Evolutionary conservation across 1,140 invertebrate species (phyloP).

Genomic region (Drosophila bocqueti): DNA sequence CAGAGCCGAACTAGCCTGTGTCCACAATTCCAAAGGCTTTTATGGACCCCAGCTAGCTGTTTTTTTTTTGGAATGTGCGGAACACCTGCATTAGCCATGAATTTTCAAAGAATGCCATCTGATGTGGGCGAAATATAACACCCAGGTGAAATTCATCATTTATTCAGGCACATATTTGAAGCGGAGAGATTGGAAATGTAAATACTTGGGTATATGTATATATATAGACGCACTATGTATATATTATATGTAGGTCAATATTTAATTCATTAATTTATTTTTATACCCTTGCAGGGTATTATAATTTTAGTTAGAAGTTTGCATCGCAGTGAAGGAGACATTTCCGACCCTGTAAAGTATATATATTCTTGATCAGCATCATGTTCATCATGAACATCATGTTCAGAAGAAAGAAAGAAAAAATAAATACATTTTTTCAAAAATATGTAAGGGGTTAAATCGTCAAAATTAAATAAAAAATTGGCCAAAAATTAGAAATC

Average conservation of each 20-base stretch:
- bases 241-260: background rate
- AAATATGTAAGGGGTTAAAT: too few relatives aligned
- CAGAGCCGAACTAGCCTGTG: constrained; percentile 2
- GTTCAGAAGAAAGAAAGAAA: too few relatives aligned
- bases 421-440: too few relatives aligned
- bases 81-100: constrained; percentile 21
- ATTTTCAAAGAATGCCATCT: constrained; percentile 1
- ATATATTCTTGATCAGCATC: too few relatives aligned
- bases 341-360: too few relatives aligned
- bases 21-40: constrained; percentile 4
- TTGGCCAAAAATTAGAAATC: too few relatives aligned
- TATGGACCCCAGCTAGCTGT: constrained; percentile 1
- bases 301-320: too few relatives aligned
- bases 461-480: too few relatives aligned
- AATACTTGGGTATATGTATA: background rate
- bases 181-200: background rate
- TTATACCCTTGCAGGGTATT: too few relatives aligned
- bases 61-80: background rate
- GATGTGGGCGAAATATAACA: background rate
- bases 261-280: background rate
- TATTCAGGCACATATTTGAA: background rate
- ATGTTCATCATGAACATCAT: too few relatives aligned
- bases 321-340: too few relatives aligned
- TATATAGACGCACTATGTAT: background rate
- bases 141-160: background rate